Conservation (phyloP, 2,888 invertebrate genomes). For the Xanthia icteritia region DNA sequence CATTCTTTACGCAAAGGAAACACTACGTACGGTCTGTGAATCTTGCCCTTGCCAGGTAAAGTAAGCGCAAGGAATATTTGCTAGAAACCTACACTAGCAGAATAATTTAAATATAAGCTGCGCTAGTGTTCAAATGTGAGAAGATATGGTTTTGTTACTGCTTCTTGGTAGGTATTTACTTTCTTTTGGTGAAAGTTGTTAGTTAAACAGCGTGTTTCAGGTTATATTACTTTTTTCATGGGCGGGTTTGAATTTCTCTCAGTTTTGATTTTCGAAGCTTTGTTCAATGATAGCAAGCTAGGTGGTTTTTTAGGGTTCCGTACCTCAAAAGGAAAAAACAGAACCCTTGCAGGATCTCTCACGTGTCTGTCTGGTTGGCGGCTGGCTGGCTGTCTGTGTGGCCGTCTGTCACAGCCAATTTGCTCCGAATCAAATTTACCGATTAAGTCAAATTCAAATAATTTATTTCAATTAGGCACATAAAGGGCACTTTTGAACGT, state of each 20-base stretch:
- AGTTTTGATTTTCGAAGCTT: neutral
- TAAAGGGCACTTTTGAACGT: too few species aligned
- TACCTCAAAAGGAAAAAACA: too few species aligned
- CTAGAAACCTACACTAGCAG: neutral
- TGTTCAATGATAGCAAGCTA: neutral
- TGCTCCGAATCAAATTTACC: too few species aligned
- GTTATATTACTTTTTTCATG: neutral
- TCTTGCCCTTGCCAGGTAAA: neutral
- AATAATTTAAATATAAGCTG: neutral
- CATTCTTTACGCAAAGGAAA: neutral
- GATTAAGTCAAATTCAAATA: too few species aligned
- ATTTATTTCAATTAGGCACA: too few species aligned
- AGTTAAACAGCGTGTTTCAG: neutral
- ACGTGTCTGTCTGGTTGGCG: too few species aligned
- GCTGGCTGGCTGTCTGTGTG: too few species aligned
- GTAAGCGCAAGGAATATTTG: neutral
- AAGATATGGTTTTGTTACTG: neutral
- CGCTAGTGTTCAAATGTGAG: constrained; percentile 3
- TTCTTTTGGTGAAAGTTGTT: neutral
- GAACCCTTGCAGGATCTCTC: too few species aligned
- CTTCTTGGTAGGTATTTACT: neutral
- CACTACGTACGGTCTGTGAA: neutral
- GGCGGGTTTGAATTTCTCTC: too few species aligned
- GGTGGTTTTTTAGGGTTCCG: neutral
- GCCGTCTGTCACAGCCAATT: too few species aligned